These are phyloP conservation scores for Thalpophila matura DNA, from an alignment of 2,888 invertebrate genomes.

Conservation along the genomic window DNA sequence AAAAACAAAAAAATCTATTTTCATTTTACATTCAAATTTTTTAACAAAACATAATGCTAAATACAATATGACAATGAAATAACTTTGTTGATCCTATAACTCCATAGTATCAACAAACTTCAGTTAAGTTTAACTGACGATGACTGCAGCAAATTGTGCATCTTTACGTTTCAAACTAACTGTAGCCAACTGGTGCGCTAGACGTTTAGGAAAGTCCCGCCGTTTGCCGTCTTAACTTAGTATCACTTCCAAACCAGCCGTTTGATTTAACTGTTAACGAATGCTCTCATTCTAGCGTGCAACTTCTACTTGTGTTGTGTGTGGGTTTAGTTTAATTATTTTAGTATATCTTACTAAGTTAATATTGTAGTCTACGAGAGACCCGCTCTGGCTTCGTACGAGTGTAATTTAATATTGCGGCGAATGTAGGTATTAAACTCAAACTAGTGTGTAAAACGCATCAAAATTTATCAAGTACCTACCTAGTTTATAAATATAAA, in stretches of 20 bases:
- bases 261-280: slow-evolving; percentile 68
- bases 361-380: no score
- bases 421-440: no score
- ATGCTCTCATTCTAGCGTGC: slow-evolving; percentile 54
- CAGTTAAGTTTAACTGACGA: slow-evolving; percentile 50
- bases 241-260: slow-evolving; percentile 68
- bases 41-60: background rate
- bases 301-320: slow-evolving; percentile 38
- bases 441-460: no score
- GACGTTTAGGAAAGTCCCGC: slow-evolving; percentile 67
- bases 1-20: no score
- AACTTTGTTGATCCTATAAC: background rate
- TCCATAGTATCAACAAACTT: slow-evolving; percentile 31
- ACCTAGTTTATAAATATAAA: no score
- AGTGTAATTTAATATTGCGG: no score
- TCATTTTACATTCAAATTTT: no score
- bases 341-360: background rate
- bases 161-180: slow-evolving; percentile 64
- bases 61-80: background rate
- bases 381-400: no score
- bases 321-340: slow-evolving; percentile 39
- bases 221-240: slow-evolving; percentile 66
- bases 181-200: slow-evolving; percentile 65
- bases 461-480: no score
- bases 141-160: slow-evolving; percentile 61